Evolutionary conservation across 1,140 invertebrate species (phyloP).

Genomic region (Epicauta chinensis): DNA sequence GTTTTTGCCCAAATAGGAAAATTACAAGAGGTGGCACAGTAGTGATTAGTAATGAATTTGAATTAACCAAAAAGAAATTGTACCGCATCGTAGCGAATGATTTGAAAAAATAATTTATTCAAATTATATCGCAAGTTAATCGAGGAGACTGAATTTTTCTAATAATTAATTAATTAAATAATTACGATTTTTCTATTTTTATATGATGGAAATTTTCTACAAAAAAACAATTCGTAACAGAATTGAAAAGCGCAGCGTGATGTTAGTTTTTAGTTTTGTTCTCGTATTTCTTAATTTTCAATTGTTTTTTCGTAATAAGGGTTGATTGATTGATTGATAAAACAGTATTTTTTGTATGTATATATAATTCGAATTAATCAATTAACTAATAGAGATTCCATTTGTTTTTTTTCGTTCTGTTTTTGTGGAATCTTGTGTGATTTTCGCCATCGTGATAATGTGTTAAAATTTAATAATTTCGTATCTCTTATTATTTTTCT

Average conservation of each 20-base stretch:
- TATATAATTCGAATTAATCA: too few species aligned
- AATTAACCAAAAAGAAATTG: conserved; percentile 34
- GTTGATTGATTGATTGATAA: too few species aligned
- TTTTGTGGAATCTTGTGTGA: conserved; percentile 27
- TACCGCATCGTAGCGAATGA: conserved; percentile 20
- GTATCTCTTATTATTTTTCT: too few species aligned
- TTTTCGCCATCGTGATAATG: conserved; percentile 30
- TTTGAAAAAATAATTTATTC: background rate
- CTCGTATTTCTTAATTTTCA: conserved; percentile 13
- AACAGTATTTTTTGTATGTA: conserved; percentile 4
- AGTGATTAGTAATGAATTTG: conserved; percentile 38
- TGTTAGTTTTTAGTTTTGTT: conserved; percentile 15
- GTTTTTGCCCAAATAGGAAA: conserved; percentile 32
- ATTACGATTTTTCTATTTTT: conserved; percentile 19
- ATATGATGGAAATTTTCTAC: conserved; percentile 5
- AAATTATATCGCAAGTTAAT: conserved; percentile 1
- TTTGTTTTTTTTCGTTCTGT: background rate
- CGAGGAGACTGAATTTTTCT: background rate
- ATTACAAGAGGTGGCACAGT: conserved; percentile 39
- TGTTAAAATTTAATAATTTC: conserved; percentile 29
- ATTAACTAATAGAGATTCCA: conserved; percentile 13
- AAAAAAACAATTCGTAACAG: conserved; percentile 1
- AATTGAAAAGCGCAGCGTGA: conserved; percentile 16
- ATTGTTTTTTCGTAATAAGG: conserved; percentile 3
- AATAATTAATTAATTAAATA: conserved; percentile 9